Evolutionary conservation across 1,140 invertebrate species (phyloP).

Genomic region (Riptortus pedestris): DNA sequence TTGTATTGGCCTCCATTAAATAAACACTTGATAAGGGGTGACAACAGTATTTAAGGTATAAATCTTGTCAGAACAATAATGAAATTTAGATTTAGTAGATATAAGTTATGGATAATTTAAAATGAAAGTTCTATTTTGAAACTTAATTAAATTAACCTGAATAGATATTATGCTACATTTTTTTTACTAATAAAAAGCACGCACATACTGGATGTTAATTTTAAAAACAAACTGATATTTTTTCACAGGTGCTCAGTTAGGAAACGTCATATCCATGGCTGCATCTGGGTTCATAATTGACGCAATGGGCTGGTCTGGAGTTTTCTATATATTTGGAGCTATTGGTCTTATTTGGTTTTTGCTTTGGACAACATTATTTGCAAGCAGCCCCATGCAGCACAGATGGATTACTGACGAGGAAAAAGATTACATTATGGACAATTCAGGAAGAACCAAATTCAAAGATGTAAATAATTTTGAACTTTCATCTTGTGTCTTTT

Average conservation of each 20-base stretch:
- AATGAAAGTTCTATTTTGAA: too few species aligned
- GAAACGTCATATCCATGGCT: slow-evolving; percentile 42
- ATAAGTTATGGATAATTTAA: too few species aligned
- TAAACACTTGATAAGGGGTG: too few species aligned
- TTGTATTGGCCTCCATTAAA: too few species aligned
- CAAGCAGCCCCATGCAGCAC: slow-evolving; percentile 54
- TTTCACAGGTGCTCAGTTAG: slow-evolving; percentile 37
- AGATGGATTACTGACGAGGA: slow-evolving; percentile 57
- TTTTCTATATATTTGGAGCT: slow-evolving; percentile 47
- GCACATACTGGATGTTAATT: too few species aligned
- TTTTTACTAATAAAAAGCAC: too few species aligned
- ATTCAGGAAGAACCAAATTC: slow-evolving; percentile 23
- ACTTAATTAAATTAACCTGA: too few species aligned
- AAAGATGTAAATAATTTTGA: slow-evolving; percentile 21
- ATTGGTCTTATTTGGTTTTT: slow-evolving; percentile 37
- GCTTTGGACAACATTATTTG: slow-evolving; percentile 43
- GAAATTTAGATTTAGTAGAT: too few species aligned
- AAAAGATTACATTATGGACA: slow-evolving; percentile 46
- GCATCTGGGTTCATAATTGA: slow-evolving; percentile 39
- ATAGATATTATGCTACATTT: too few species aligned
- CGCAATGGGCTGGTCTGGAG: slow-evolving; percentile 42
- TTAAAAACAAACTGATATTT: neutral
- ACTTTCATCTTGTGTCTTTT: neutral
- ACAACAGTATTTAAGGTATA: too few species aligned
- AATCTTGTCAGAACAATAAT: too few species aligned